Evolutionary conservation across 64 coral and sea anemone species (phyloP).

Genomic region (Stylophora pistillata): DNA sequence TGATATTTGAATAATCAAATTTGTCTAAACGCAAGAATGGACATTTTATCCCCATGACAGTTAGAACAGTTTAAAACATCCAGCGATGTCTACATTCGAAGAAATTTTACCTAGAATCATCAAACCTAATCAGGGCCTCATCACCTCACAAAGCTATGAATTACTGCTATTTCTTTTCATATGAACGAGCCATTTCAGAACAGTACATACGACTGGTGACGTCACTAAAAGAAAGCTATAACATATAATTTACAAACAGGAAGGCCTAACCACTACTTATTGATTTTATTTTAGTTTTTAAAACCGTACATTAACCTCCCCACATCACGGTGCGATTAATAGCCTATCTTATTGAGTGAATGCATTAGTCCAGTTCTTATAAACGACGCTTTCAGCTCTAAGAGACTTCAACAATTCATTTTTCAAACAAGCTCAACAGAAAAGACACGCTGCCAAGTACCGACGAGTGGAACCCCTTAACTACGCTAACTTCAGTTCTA

Average conservation of each 20-base stretch:
- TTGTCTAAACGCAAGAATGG: not conserved
- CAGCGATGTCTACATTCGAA: not conserved
- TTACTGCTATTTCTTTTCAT: not conserved
- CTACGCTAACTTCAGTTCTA: too few species aligned
- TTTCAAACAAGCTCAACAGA: not conserved
- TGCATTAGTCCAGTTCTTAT: not conserved
- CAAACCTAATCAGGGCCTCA: not conserved
- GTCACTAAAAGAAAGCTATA: not conserved
- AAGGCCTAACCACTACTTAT: not conserved
- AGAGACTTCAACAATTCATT: not conserved
- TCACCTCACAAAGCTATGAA: too few species aligned
- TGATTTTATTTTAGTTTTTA: slow-evolving; percentile 19
- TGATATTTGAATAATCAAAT: not conserved
- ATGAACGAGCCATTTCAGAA: not conserved
- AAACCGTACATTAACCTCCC: slow-evolving; percentile 11
- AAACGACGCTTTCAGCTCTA: not conserved
- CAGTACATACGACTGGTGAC: not conserved
- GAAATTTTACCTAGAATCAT: not conserved
- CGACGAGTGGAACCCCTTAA: too few species aligned
- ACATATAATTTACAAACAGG: not conserved
- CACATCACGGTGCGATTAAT: not conserved
- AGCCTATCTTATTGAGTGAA: not conserved
- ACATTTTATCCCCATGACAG: not conserved
- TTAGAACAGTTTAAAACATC: not conserved
- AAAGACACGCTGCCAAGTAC: not conserved